Conservation (phyloP, 2,113 vertebrate species). For the Myrmecobius fasciatus region DNA sequence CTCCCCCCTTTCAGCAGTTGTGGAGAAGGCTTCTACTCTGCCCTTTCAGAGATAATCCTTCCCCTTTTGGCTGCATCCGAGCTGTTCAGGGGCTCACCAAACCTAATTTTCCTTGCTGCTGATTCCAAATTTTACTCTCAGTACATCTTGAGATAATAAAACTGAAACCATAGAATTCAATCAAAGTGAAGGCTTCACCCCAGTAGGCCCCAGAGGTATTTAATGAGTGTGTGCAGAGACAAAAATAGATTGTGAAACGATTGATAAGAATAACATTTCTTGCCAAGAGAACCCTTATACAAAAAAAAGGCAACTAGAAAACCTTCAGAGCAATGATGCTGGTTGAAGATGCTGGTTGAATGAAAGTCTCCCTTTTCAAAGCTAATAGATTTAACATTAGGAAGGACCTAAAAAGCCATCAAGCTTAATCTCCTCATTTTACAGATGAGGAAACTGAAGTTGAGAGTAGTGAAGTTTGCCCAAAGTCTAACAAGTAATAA, state of each 20-base stretch:
- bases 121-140: not conserved
- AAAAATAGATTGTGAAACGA: conserved; percentile 53
- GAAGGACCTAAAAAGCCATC: not conserved
- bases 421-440: not conserved
- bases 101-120: not conserved
- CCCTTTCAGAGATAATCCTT: conserved; percentile 22
- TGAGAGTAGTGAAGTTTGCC: not conserved
- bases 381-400: not conserved
- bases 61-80: not conserved
- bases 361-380: not conserved
- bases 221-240: conserved; percentile 34
- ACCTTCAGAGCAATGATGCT: not conserved
- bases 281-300: conserved; percentile 10
- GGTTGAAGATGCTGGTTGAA: not conserved
- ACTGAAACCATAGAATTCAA: conserved; percentile 41
- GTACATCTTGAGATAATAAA: conserved; percentile 20
- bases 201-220: conserved; percentile 2
- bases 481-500: not conserved
- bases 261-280: conserved; percentile 18
- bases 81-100: not conserved
- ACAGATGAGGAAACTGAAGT: not conserved
- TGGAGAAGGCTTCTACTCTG: not conserved
- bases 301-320: not conserved
- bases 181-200: conserved; percentile 5
- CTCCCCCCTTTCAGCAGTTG: not conserved